Percentiles rank a stretch among this genome's conserved stretches.
These are phyloP conservation scores for Ennomos quercinarius DNA, from an alignment of 2,888 invertebrate genomes.

Conservation along the genomic window DNA sequence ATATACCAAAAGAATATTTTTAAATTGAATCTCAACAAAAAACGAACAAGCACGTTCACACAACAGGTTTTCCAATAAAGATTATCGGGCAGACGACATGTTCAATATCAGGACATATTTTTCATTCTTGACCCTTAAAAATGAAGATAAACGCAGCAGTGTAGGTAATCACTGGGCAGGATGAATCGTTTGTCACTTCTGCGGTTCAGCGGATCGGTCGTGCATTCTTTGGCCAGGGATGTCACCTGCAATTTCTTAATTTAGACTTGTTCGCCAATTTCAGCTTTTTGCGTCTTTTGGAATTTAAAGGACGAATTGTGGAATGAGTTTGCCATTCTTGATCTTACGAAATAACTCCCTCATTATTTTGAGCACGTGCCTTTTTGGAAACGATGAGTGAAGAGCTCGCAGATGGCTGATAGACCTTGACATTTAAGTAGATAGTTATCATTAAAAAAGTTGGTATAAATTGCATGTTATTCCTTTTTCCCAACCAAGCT, in stretches of 20 bases:
- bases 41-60: constrained; percentile 17
- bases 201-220: constrained; percentile 24
- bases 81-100: constrained; percentile 47
- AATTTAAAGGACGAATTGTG: constrained; percentile 22
- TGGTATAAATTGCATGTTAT: too few relatives aligned
- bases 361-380: constrained; percentile 5
- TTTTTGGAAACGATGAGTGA: constrained; percentile 9
- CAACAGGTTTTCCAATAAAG: constrained; percentile 46
- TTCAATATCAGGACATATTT: constrained; percentile 51
- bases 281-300: constrained; percentile 30
- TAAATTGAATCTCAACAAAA: constrained; percentile 28
- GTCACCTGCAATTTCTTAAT: constrained; percentile 54
- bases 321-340: constrained; percentile 5
- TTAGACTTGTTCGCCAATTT: constrained; percentile 46
- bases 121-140: constrained; percentile 48
- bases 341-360: constrained; percentile 16
- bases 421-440: constrained; percentile 8
- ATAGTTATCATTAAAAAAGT: too few relatives aligned
- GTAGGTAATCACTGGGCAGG: constrained; percentile 33
- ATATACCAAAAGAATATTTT: constrained; percentile 14
- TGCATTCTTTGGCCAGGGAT: constrained; percentile 39
- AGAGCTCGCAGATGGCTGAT: constrained; percentile 14
- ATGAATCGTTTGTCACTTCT: constrained; percentile 42
- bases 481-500: too few relatives aligned
- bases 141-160: constrained; percentile 41